A percentile compares a stretch with the other conserved stretches of the same genome.
Evolutionary conservation across 2,113 vertebrate species (phyloP).

Genomic region (Agelaius phoeniceus): DNA sequence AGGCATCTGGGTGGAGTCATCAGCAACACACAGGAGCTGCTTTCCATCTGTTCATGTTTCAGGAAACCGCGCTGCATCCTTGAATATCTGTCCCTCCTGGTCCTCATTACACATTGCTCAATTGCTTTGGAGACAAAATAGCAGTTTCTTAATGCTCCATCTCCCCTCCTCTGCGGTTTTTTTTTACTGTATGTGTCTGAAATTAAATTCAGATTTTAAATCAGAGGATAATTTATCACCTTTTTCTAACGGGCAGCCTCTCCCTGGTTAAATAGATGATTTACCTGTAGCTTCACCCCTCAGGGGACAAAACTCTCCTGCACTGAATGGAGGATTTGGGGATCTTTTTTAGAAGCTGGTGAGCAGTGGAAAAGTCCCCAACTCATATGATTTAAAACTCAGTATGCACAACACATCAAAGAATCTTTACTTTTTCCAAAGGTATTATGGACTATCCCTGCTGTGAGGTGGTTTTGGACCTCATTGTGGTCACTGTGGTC

Average conservation of each 20-base stretch:
- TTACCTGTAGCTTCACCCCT: neutral
- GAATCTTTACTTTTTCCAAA: neutral
- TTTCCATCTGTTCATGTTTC: neutral
- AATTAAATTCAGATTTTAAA: neutral
- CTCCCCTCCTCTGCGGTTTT: neutral
- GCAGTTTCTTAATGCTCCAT: neutral
- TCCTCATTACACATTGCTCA: neutral
- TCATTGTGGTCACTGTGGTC: neutral
- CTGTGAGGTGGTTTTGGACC: accelerated
- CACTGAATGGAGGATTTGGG: neutral
- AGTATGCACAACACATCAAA: neutral
- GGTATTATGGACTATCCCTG: neutral
- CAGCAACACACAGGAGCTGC: neutral
- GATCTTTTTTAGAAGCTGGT: neutral
- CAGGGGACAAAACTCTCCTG: neutral
- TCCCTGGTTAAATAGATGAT: neutral
- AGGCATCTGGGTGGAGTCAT: neutral
- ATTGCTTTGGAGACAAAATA: conserved; percentile 17
- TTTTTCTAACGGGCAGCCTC: neutral
- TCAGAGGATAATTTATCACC: neutral
- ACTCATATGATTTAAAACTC: neutral
- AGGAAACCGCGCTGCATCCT: accelerated
- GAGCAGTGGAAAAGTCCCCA: neutral
- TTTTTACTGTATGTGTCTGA: neutral
- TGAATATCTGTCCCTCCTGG: neutral